Evolutionary conservation across 1,140 invertebrate genomes (phyloP).

Genomic region (Lasioglossum baleicum): DNA sequence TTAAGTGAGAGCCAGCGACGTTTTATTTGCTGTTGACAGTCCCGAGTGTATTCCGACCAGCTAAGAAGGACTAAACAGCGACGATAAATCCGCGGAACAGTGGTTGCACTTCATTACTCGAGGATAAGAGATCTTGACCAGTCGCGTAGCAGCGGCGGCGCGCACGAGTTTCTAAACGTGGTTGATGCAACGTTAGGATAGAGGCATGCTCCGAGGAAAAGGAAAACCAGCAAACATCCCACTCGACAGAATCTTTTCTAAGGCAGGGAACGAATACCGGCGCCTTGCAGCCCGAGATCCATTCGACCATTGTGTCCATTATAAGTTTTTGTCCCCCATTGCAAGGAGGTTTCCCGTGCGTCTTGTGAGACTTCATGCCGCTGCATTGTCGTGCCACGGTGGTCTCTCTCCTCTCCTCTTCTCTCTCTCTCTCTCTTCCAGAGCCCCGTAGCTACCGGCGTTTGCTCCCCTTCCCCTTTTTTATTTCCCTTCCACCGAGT

Average conservation of each 20-base stretch:
- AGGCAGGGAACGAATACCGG: slow-evolving; percentile 59
- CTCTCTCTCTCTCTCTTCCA: not conserved
- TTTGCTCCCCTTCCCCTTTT: slow-evolving; percentile 10
- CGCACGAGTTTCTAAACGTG: not conserved
- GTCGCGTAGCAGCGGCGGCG: too few species aligned
- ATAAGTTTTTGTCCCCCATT: slow-evolving; percentile 56
- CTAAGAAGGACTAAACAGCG: too few species aligned
- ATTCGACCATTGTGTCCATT: slow-evolving; percentile 65
- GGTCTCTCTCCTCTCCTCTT: slow-evolving; percentile 9
- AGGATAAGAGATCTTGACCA: too few species aligned
- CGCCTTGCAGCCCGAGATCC: slow-evolving; percentile 56
- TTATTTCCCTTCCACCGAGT: slow-evolving; percentile 40
- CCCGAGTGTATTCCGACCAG: too few species aligned
- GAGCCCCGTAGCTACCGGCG: too few species aligned
- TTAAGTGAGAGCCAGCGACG: too few species aligned
- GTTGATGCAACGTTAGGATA: not conserved
- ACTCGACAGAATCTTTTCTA: slow-evolving; percentile 67
- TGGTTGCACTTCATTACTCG: too few species aligned
- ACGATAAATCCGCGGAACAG: too few species aligned
- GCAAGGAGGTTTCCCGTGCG: slow-evolving; percentile 48
- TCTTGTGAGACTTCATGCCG: slow-evolving; percentile 56
- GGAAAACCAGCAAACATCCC: slow-evolving; percentile 60
- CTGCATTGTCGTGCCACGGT: slow-evolving; percentile 57
- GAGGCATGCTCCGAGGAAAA: not conserved
- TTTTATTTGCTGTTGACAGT: too few species aligned